These are phyloP conservation scores for Pleuronectes platessa DNA, from an alignment of 2,113 vertebrate species.

Conservation along the genomic window DNA sequence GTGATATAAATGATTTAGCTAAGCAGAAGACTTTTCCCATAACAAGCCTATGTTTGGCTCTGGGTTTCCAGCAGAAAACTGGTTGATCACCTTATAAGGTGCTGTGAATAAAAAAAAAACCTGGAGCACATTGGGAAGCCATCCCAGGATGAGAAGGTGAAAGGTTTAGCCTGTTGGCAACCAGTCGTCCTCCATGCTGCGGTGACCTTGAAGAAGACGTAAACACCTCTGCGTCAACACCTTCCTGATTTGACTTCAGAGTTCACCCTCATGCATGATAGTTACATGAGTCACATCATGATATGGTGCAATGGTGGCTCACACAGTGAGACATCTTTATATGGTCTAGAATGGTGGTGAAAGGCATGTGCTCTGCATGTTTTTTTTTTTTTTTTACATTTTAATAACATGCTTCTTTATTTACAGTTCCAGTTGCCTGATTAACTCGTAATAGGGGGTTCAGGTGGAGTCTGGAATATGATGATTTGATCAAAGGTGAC, in stretches of 20 bases:
- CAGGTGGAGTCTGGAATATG: neutral
- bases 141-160: conserved; percentile 34
- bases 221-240: conserved; percentile 6
- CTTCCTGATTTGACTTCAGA: conserved; percentile 7
- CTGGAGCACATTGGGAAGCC: conserved; percentile 19
- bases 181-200: conserved; percentile 19
- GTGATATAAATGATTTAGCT: conserved; percentile 19
- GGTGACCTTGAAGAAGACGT: conserved; percentile 30
- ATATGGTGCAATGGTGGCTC: neutral
- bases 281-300: conserved; percentile 25
- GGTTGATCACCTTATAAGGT: conserved; percentile 60
- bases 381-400: neutral
- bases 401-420: too few species aligned
- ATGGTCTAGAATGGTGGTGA: neutral
- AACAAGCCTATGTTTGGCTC: conserved; percentile 59
- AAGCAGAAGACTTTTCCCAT: conserved; percentile 16
- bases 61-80: conserved; percentile 27
- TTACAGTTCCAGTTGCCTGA: too few species aligned
- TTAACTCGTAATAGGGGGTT: neutral
- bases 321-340: neutral
- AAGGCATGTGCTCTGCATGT: neutral
- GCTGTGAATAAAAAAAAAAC: conserved; percentile 44
- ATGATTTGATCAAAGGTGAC: neutral
- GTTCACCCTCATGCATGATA: neutral
- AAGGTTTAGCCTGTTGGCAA: conserved; percentile 28